These are phyloP conservation scores for Chrysochloris asiatica DNA, from an alignment of 2,113 vertebrate species.

Conservation along the genomic window DNA sequence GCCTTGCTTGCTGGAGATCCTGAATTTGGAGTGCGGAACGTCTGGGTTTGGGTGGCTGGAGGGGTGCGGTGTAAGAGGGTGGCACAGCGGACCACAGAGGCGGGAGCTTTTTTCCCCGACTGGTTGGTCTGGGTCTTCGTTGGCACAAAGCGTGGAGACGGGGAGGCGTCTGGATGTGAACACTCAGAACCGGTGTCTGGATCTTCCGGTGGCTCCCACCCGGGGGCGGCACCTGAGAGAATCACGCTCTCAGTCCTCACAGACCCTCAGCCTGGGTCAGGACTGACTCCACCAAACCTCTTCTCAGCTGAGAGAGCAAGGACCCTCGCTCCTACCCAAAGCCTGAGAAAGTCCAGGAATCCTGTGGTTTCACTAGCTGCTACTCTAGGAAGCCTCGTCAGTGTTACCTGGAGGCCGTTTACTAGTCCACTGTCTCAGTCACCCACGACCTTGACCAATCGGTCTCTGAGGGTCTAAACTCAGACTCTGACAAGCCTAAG, in stretches of 20 bases:
- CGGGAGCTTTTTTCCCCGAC: conserved; percentile 85
- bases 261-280: neutral
- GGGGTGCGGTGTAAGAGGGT: conserved; percentile 84
- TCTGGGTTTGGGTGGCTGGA: conserved; percentile 84
- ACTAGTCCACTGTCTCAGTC: neutral
- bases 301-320: neutral
- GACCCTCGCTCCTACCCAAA: neutral
- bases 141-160: conserved; percentile 89
- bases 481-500: neutral
- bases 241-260: conserved; percentile 69
- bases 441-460: neutral
- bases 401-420: neutral
- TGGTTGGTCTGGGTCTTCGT: conserved; percentile 87
- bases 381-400: neutral
- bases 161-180: conserved; percentile 87
- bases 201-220: conserved; percentile 81
- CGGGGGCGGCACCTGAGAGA: conserved; percentile 69
- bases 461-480: neutral
- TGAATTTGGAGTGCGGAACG: conserved; percentile 87
- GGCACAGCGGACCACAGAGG: conserved; percentile 84
- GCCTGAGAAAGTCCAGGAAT: neutral
- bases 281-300: neutral
- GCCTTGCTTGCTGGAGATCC: conserved; percentile 87
- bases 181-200: conserved; percentile 86
- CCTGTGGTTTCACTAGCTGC: neutral